A percentile compares a stretch with the other conserved stretches of the same genome.
Conservation (phyloP, 2,888 invertebrate species). For the Drosophila infuscata region DNA sequence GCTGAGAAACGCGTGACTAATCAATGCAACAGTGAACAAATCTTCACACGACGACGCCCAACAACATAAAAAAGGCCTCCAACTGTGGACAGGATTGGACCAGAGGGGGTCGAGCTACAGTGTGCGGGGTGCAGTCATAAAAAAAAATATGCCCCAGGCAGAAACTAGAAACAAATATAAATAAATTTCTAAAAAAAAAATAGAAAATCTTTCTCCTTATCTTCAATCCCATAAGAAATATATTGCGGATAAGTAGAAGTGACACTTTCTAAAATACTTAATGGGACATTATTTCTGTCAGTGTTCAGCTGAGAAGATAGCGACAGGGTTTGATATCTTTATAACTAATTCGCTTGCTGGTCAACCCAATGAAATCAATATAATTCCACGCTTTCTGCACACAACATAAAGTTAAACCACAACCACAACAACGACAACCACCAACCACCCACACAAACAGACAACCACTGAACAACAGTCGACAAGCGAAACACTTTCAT, state of each 20-base stretch:
- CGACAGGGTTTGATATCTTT: constrained; percentile 48
- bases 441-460: constrained; percentile 36
- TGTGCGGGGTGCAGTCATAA: not conserved
- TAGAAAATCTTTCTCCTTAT: not conserved
- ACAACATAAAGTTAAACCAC: constrained; percentile 19
- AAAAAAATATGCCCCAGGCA: not conserved
- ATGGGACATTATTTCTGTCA: not conserved
- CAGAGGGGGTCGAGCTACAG: not conserved
- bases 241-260: not conserved
- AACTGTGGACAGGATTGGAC: constrained; percentile 13
- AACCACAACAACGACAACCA: constrained; percentile 15
- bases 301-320: not conserved
- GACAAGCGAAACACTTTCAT: constrained; percentile 56
- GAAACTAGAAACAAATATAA: not conserved
- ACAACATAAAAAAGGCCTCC: not conserved
- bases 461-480: constrained; percentile 15
- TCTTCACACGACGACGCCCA: constrained; percentile 53
- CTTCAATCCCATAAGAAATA: not conserved
- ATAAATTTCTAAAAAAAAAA: not conserved
- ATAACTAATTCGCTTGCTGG: constrained; percentile 50
- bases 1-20: constrained; percentile 70
- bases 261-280: not conserved
- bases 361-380: constrained; percentile 11
- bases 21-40: constrained; percentile 80
- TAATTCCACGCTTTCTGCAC: constrained; percentile 63